Percentiles rank a stretch among this genome's conserved stretches.
Conservation (phyloP, 2,888 invertebrate species). For the Elegia similella region DNA sequence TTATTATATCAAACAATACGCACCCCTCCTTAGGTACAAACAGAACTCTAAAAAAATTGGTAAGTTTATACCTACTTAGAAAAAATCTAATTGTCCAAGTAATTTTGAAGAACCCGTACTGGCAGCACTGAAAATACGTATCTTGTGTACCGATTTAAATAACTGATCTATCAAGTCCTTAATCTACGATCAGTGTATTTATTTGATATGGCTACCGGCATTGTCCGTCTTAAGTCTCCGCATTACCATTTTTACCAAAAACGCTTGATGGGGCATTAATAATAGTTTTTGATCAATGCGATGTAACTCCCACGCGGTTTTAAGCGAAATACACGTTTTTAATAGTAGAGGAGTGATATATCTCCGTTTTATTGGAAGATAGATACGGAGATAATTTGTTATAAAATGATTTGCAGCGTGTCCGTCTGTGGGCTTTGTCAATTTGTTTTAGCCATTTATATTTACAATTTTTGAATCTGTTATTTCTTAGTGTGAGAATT, state of each 20-base stretch:
- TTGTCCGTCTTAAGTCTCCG: conserved; percentile 47
- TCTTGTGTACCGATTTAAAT: conserved; percentile 62
- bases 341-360: conserved; percentile 8
- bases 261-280: conserved; percentile 56
- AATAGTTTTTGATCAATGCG: conserved; percentile 53
- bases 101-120: too few species aligned
- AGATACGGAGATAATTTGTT: conserved; percentile 29
- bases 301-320: conserved; percentile 48
- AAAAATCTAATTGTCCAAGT: too few species aligned
- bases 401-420: conserved; percentile 19
- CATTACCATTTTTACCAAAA: conserved; percentile 50
- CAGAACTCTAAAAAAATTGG: too few species aligned
- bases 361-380: conserved; percentile 2
- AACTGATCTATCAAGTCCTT: conserved; percentile 66
- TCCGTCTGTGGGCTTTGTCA: conserved; percentile 4
- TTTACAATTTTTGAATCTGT: not conserved
- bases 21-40: too few species aligned
- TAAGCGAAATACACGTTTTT: conserved; percentile 15
- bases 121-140: conserved; percentile 36
- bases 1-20: too few species aligned
- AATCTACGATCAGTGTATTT: conserved; percentile 62
- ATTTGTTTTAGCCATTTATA: not conserved
- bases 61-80: too few species aligned
- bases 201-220: conserved; percentile 57
- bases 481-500: not conserved